Evolutionary conservation across 2,888 invertebrate genomes (phyloP), one percentile per base, ranked within the genome.

Genomic region (Pollenia labialis): DNA sequence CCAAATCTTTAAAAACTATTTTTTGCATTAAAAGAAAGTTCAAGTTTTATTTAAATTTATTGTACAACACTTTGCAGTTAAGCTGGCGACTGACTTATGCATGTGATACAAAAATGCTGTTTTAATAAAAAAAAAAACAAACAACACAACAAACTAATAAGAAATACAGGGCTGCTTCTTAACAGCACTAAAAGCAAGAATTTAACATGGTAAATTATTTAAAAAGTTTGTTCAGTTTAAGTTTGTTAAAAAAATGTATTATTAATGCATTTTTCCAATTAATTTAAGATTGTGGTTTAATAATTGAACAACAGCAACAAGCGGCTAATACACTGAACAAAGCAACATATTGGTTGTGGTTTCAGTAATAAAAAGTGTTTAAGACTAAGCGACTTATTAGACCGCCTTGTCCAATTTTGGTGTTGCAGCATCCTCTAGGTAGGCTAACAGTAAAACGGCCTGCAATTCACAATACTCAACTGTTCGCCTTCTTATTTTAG

Each of bases 261-360:
- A 69, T 68, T 74, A 79, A 74, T 52, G 14, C 18, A 50, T 50
- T 60, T 48, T 14, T 74, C 32, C 69, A 85, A 85, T 81, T 81
- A 81, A 81, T 80, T 80, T 80, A 50, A 82, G 44, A 69, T 79
- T 80, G 85, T 75, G 54, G 69, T 82, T 40, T 64, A 80, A 75
- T 69, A 82, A 79, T 52, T 64, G 46, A 75, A 85, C 46, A 69
- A 75, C 46, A 52, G 52, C 32, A 71, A 50, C 50, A 50, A 58
- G 54, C 52, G 58, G 56, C 23, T 54, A 80, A 52, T 81, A 81
- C 85, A 81, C 81, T 77, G 85, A 64, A 32, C 11, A 54, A 68
- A 58, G 40, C 46, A 9, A 50, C 12, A 44, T 32, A 23, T 32
- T 32, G 32, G 32, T 16, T 54, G 7, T 54, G 18, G 16, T 54